Evolutionary conservation across 2,888 invertebrate genomes (phyloP).

Genomic region (Sphaerophoria rueppellii): DNA sequence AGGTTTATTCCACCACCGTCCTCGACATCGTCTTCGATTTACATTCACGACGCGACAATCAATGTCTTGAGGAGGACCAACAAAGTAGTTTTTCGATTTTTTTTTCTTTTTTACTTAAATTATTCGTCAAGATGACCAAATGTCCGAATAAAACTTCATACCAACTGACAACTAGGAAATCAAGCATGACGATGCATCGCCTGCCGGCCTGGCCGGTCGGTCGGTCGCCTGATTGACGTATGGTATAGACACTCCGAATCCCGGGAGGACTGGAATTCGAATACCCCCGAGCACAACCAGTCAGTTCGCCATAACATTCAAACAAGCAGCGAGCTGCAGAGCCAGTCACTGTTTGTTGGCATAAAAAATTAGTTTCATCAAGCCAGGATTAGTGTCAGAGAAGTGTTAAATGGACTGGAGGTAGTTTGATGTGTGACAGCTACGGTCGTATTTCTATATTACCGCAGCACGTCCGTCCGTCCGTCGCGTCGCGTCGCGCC

Average conservation of each 20-base stretch:
- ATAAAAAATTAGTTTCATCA: conserved; percentile 82
- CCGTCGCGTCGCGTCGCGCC: neutral
- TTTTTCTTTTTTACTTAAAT: conserved; percentile 41
- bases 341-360: conserved; percentile 72
- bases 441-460: conserved; percentile 73
- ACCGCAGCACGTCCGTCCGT: conserved; percentile 23
- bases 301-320: conserved; percentile 28
- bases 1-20: conserved; percentile 46
- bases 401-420: conserved; percentile 83
- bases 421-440: conserved; percentile 74
- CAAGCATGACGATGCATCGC: conserved; percentile 80
- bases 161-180: conserved; percentile 80
- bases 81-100: conserved; percentile 1
- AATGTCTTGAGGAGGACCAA: conserved; percentile 48
- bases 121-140: conserved; percentile 65
- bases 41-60: conserved; percentile 45
- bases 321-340: conserved; percentile 26
- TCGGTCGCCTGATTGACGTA: conserved; percentile 75
- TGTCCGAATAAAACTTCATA: conserved; percentile 70
- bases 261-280: conserved; percentile 20
- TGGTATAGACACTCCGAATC: conserved; percentile 60
- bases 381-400: conserved; percentile 82
- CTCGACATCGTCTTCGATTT: neutral
- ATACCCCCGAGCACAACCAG: conserved; percentile 51
- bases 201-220: conserved; percentile 52